A percentile compares a stretch with the other conserved stretches of the same genome.
Evolutionary conservation across 2,113 vertebrate species (phyloP).

Genomic region (Nansenia antarctica): DNA sequence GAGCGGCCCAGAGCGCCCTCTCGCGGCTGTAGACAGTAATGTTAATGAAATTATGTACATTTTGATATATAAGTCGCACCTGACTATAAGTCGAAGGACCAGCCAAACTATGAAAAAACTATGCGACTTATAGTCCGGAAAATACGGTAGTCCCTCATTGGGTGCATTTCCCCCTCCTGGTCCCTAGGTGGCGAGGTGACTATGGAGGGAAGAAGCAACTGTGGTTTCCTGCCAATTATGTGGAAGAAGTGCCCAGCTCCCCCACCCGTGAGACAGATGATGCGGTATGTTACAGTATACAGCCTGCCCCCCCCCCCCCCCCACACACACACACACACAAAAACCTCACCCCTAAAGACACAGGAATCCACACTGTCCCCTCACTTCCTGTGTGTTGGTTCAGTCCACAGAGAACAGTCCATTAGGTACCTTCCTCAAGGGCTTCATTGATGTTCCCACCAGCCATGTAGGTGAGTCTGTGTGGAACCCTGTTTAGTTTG

Average conservation of each 20-base stretch:
- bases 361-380: neutral
- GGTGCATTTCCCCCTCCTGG: neutral
- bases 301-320: neutral
- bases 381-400: neutral
- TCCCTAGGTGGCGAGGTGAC: slow-evolving; percentile 72
- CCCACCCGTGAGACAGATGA: slow-evolving; percentile 63
- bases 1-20: too few species aligned
- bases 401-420: slow-evolving; percentile 79
- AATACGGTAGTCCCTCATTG: neutral
- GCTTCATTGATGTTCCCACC: slow-evolving; percentile 75
- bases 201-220: slow-evolving; percentile 79
- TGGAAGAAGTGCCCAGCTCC: slow-evolving; percentile 72
- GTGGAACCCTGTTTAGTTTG: neutral
- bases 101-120: too few species aligned
- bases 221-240: slow-evolving; percentile 81
- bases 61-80: neutral
- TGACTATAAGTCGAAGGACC: neutral
- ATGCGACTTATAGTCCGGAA: too few species aligned
- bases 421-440: slow-evolving; percentile 76
- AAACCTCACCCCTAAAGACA: too few species aligned
- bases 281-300: slow-evolving; percentile 22
- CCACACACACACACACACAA: neutral
- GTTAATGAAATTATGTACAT: too few species aligned
- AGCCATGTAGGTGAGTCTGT: slow-evolving; percentile 74
- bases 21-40: too few species aligned